These are phyloP conservation scores for Chroicocephalus ridibundus DNA, from an alignment of 2,113 vertebrate species.

Conservation along the genomic window DNA sequence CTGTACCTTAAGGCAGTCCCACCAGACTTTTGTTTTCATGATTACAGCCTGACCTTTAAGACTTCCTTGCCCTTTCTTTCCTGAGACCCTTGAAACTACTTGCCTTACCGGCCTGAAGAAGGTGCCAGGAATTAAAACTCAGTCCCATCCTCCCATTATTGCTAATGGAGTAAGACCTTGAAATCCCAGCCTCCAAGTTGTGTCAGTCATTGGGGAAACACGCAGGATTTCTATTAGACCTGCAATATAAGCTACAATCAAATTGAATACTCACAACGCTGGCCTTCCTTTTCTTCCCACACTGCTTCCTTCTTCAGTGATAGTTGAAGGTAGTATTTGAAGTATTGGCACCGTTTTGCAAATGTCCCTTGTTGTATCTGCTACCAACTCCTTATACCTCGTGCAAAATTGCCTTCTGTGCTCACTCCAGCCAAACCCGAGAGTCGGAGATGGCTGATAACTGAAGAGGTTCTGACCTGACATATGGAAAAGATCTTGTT, in stretches of 20 bases:
- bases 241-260: background rate
- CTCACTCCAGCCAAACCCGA: background rate
- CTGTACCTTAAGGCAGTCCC: background rate
- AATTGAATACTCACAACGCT: background rate
- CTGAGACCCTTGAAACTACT: background rate
- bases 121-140: background rate
- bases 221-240: background rate
- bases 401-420: background rate
- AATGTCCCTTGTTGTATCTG: background rate
- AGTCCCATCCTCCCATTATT: background rate
- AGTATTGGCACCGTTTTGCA: background rate
- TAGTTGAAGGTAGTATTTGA: background rate
- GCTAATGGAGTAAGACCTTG: background rate
- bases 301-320: background rate
- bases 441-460: background rate
- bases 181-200: background rate
- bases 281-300: background rate
- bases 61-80: background rate
- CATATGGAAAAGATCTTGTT: background rate
- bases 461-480: background rate
- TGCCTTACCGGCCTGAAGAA: background rate
- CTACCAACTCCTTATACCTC: background rate
- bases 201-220: background rate
- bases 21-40: background rate
- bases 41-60: background rate